These are phyloP conservation scores for Lepidonotus clava DNA, from an alignment of 2,888 invertebrate genomes.

Conservation along the genomic window DNA sequence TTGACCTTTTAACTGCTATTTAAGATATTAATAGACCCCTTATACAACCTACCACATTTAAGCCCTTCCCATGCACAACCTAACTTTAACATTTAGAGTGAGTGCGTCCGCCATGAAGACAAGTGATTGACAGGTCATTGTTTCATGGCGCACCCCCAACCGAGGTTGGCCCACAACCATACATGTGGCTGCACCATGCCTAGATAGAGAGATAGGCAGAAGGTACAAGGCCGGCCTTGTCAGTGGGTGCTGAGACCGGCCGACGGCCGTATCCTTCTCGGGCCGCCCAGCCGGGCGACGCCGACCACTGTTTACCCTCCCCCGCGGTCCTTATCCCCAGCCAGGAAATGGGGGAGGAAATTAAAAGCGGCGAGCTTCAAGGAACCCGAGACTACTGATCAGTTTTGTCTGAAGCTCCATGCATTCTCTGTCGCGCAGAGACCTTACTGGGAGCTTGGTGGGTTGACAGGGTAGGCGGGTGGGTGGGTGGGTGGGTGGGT, in stretches of 20 bases:
- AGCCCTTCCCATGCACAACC: neutral
- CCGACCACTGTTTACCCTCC: slow-evolving; percentile 31
- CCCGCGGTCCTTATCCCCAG: neutral
- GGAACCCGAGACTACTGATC: slow-evolving; percentile 38
- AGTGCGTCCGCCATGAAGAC: too few species aligned
- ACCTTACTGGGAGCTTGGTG: too few species aligned
- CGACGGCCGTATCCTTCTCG: neutral
- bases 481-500: neutral
- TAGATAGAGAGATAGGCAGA: neutral
- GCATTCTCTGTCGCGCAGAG: neutral
- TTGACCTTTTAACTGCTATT: too few species aligned
- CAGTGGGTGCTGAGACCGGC: neutral
- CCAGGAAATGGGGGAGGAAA: slow-evolving; percentile 46
- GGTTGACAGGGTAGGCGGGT: neutral
- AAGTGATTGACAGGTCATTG: neutral
- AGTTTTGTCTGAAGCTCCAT: neutral
- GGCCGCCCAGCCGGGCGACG: slow-evolving; percentile 23
- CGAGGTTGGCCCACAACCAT: neutral
- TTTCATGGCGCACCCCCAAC: neutral
- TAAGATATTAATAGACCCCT: too few species aligned
- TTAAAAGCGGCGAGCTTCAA: slow-evolving; percentile 37
- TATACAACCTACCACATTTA: too few species aligned
- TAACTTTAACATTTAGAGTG: neutral
- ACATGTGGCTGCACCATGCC: neutral
- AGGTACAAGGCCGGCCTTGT: neutral